Evolutionary conservation across 2,797 vertebrate species (phyloP), one percentile per base, ranked within the genome.

Genomic region (Liparis tanakae): DNA sequence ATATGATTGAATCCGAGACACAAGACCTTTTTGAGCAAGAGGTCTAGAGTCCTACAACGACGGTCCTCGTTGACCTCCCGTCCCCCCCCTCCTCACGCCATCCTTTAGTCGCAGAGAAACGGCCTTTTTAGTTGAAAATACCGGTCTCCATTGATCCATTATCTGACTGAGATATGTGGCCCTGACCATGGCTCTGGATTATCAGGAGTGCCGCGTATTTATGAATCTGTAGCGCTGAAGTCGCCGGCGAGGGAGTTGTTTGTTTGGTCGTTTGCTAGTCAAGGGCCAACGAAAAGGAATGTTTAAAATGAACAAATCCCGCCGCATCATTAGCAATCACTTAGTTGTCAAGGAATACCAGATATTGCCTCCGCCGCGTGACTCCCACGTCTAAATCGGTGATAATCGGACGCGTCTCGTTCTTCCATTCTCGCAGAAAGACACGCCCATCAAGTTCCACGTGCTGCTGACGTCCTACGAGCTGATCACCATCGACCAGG

Each of bases 401-500:
- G 10, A 12, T n/a, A 14, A n/a, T 59, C 1, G 17, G 15, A 41
- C 25, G 10, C 18, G 3, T 46, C 25, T 10, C 5, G 1, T 18
- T 37, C 12, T 20, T 70, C 25, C 3, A 30, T 44, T 37, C 37
- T 41, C 18, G 70, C 91, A 99, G 98, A 99, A 98, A 94, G 98
- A 99, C 91, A 96, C 95, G 1, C 96, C 96, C 72, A 97, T 99
- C 88, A 99, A 99, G 79, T 99, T 99, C 89, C 98, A 99, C 0
- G 97, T 99, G 59, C 90, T 99, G 85, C 95, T 99, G 66, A 99
- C 98, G 0, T 99, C 98, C 30, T 99, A 99, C 0, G 98, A 99
- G 89, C 94, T 99, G 85, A 99, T 99, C 91, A 99, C 98, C 12
- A 99, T 99, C 1, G 98, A 99, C 87, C 98, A 99, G 89, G 97